Base-by-base conservation (phyloP, 35 echinoderm and acorn worm species). In the Ophiothrix spiculata region DNA sequence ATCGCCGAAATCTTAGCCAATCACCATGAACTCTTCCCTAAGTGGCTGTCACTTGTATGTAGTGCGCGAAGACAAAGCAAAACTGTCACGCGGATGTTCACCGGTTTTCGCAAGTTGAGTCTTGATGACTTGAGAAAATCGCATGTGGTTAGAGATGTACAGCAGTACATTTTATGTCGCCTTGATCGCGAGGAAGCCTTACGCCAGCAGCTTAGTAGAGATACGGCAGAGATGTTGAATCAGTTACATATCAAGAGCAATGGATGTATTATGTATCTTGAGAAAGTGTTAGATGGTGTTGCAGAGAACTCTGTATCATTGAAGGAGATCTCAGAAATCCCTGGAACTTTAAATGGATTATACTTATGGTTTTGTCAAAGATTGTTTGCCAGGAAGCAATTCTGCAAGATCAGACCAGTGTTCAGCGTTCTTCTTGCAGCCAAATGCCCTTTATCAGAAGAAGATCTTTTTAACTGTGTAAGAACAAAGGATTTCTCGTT, bases 171-270 rank as follows among this genome's bases (percentile, higher is more conserved):
- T 77, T 76, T 99, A 4, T 87, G 92, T 63, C 85, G 96, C 35
- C 83, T 99, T 0, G 96, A 99, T 83, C 85, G 90, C 35, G 96
- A 99, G 31, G 96, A 99, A 56, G 75, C 89, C 35, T 84, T 99
- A 35, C 89, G 96, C 32, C 89, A 89, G 41, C 96, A 99, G 73
- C 90, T 99, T 32, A 99, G 92, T 79, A 91, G 86, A 75, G 96
- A 99, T 31, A 99, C 96, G 25, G 96, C 96, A 41, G 96, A 99
- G 64, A 99, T 99, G 96, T 74, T 99, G 46, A 99, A 99, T 75
- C 96, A 99, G 40, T 79, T 99, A 0, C 96, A 99, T 77, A 99
- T 99, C 37, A 99, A 99, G 75, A 94, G 92, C 45, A 99, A 99
- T 84, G 96, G 96, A 32, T 99, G 96, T 80, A 90, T 99, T 41